Conservation (phyloP, 2,797 vertebrate species). For the Pipistrellus nathusii region DNA sequence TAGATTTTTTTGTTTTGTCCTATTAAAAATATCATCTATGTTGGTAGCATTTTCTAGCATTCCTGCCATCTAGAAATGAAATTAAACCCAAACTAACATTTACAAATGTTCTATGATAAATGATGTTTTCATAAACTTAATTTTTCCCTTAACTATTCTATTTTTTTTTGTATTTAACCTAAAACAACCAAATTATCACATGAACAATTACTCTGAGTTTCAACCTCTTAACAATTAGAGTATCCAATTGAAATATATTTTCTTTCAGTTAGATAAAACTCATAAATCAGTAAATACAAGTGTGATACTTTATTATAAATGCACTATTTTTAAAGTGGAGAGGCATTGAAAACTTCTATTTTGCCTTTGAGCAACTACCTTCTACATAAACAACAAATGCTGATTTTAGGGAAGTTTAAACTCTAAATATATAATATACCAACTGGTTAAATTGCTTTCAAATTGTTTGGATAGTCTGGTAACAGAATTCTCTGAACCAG, state of each 20-base stretch:
- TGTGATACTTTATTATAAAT: slow-evolving; percentile 32
- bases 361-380: not conserved
- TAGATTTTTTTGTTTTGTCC: slow-evolving; percentile 54
- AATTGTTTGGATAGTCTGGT: not conserved
- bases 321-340: not conserved
- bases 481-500: slow-evolving; percentile 19
- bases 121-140: slow-evolving; percentile 40
- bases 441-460: slow-evolving; percentile 45
- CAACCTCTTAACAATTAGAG: slow-evolving; percentile 52
- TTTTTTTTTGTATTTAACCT: slow-evolving; percentile 45
- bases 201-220: slow-evolving; percentile 35
- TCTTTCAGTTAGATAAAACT: slow-evolving; percentile 24
- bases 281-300: slow-evolving; percentile 28
- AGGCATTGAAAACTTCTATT: slow-evolving; percentile 37
- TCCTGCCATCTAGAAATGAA: slow-evolving; percentile 38
- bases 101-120: slow-evolving; percentile 1
- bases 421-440: not conserved
- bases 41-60: slow-evolving; percentile 26
- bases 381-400: not conserved
- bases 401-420: slow-evolving; percentile 20
- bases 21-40: slow-evolving; percentile 62
- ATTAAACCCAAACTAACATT: slow-evolving; percentile 39
- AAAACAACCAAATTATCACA: slow-evolving; percentile 55
- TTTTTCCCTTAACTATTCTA: slow-evolving; percentile 45
- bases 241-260: slow-evolving; percentile 58